Conservation (phyloP, 2,113 vertebrate genomes). For the Mastomys coucha region DNA sequence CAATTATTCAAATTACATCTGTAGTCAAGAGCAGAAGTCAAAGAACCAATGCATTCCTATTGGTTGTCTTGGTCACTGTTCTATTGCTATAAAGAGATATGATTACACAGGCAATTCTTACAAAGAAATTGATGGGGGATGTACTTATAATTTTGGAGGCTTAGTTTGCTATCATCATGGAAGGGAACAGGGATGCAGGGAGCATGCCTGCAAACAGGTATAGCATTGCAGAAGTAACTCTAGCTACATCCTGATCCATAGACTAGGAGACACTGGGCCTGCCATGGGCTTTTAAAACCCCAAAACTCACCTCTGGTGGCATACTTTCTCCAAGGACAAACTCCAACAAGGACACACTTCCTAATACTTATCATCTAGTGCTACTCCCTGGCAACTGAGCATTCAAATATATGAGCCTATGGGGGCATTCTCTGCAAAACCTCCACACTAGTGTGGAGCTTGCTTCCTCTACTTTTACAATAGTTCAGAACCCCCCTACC, state of each 20-base stretch:
- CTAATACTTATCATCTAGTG: background rate
- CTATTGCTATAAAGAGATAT: background rate
- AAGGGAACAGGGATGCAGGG: background rate
- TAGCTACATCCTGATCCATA: background rate
- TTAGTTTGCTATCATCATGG: background rate
- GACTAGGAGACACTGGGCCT: background rate
- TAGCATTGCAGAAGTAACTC: background rate
- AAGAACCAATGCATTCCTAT: no score
- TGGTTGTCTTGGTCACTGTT: background rate
- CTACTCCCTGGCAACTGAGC: background rate
- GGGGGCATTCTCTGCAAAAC: background rate
- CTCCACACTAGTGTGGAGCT: background rate
- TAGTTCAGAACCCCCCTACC: background rate
- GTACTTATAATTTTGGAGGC: background rate
- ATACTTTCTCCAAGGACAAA: background rate
- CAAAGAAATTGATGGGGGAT: background rate
- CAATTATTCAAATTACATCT: background rate
- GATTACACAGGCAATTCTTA: background rate
- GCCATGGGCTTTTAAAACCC: background rate
- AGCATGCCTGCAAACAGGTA: background rate
- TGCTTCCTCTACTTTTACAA: background rate
- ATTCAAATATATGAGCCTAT: background rate
- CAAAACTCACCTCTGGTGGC: background rate
- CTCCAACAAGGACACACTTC: background rate
- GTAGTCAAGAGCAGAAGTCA: background rate